These are phyloP conservation scores for Trachops cirrhosus DNA, from an alignment of 2,797 vertebrate species.

Conservation along the genomic window DNA sequence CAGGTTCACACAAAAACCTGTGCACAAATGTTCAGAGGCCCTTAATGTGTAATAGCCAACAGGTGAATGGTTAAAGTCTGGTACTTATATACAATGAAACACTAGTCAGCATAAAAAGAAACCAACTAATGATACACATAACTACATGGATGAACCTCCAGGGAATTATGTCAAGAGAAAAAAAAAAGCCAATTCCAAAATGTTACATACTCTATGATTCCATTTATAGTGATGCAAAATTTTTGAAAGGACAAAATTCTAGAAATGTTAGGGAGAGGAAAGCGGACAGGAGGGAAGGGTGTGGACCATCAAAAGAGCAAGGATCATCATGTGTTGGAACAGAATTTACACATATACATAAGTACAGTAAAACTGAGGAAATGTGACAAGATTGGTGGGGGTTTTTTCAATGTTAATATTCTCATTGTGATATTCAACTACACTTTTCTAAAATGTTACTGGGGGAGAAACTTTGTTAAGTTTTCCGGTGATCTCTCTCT, in stretches of 20 bases:
- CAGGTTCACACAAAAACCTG: background rate
- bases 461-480: background rate
- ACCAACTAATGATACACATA: background rate
- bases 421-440: background rate
- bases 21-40: background rate
- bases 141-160: background rate
- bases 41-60: background rate
- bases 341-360: background rate
- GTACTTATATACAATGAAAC: background rate
- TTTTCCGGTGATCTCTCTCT: background rate
- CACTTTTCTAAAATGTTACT: constrained; percentile 18
- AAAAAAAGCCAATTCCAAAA: background rate
- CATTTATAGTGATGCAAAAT: constrained; percentile 21
- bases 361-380: background rate
- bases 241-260: constrained; percentile 37
- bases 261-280: background rate
- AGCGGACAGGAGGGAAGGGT: background rate
- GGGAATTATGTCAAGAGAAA: background rate
- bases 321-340: background rate
- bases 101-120: background rate
- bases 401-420: background rate
- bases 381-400: background rate
- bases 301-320: background rate
- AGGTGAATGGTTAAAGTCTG: background rate
- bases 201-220: background rate